Percentiles rank a stretch among this genome's conserved stretches.
phyloP scores from a whole-genome alignment of 2,797 vertebrate genomes.

The Pelodytes ibericus region DNA sequence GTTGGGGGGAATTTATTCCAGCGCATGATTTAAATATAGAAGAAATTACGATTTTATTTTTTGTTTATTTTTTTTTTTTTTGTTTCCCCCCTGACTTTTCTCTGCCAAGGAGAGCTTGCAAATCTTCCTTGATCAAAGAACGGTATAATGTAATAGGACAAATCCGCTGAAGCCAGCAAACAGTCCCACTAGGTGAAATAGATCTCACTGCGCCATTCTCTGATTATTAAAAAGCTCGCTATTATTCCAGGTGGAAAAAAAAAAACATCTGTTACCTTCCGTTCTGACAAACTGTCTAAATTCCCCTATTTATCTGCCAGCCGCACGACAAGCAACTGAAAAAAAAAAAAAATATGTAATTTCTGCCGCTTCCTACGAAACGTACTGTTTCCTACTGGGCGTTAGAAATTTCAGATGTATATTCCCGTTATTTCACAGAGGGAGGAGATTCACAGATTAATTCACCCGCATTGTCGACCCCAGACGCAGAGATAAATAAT shows the following conservation, averaged over 20 bases:
- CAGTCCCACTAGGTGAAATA: slow-evolving; percentile 6
- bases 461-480: not conserved
- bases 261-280: not conserved
- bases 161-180: slow-evolving; percentile 41
- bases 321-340: not conserved
- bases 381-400: not conserved
- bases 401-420: not conserved
- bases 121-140: slow-evolving; percentile 41
- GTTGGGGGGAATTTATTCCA: slow-evolving; percentile 12
- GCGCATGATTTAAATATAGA: slow-evolving; percentile 24
- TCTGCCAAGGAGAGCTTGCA: slow-evolving; percentile 1
- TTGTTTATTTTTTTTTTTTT: too few relatives aligned
- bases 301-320: slow-evolving; percentile 2
- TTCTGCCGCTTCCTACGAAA: not conserved
- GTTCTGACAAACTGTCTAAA: slow-evolving; percentile 5
- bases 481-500: not conserved
- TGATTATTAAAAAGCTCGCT: slow-evolving; percentile 26
- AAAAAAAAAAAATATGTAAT: not conserved
- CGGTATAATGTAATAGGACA: slow-evolving; percentile 47
- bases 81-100: slow-evolving; percentile 21
- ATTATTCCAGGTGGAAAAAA: not conserved
- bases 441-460: not conserved
- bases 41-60: slow-evolving; percentile 8
- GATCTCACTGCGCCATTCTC: not conserved
- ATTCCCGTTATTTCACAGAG: not conserved